Evolutionary conservation across 2,888 invertebrate species (phyloP), one percentile per base, ranked within the genome.

Genomic region (Pollenia labialis): DNA sequence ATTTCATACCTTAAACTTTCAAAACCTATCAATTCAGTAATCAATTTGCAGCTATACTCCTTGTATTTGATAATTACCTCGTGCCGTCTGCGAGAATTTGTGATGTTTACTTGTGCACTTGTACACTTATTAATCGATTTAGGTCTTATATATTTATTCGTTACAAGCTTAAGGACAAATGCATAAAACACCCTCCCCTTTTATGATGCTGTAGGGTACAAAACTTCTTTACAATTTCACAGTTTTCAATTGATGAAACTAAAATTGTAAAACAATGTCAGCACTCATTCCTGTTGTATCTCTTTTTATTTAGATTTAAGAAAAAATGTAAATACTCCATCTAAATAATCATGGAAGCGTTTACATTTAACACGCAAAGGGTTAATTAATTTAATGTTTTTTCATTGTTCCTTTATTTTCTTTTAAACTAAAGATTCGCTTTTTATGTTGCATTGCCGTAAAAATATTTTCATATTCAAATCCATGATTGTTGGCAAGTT

Each of bases 351-450:
- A 88, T 84, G 71, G 87, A 90, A 91, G 89, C 92, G 90, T 89
- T 90, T 90, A 90, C 86, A 84, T 83, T 85, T 83, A 88, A 89
- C 92, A 92, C 91, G 92, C 92, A 91, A 91, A 88, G 89, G 88
- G 90, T 91, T 92, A 92, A 92, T 92, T 92, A 91, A 91, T 91
- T 90, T 83, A 88, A 88, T 88, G 85, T 75, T 84, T 56, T 76
- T 83, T 75, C 48, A 68, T 23, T 82, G 81, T 75, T 69, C n/a
- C 14, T 56, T 32, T 54, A 23, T 42, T 54, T 40, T 10, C 9
- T 66, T 23, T 23, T 50, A 48, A 50, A 48, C 54, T 11, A 32
- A 81, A 74, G 77, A 48, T 60, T 48, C 50, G 48, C 23, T 72
- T 76, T 18, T 42, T 11, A 46, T 40, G 16, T 72, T 52, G n/a